Evolutionary conservation across 1,140 invertebrate genomes (phyloP).

Genomic region (Musca vetustissima): DNA sequence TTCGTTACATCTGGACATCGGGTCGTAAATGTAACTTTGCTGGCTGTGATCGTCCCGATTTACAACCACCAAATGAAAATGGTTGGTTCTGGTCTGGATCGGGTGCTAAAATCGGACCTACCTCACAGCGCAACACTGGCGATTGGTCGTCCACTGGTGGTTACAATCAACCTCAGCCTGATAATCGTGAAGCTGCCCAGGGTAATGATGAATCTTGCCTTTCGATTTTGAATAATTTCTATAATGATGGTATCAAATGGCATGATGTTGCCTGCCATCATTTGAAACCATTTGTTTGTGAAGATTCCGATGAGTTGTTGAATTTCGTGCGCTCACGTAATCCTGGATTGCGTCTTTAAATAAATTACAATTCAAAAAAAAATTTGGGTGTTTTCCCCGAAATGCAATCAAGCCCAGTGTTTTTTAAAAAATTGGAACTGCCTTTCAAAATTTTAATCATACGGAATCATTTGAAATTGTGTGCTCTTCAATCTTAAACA

Average conservation of each 20-base stretch:
- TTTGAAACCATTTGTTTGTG: constrained; percentile 89
- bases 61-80: constrained; percentile 85
- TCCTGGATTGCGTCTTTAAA: constrained; percentile 78
- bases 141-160: constrained; percentile 88
- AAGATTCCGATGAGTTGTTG: constrained; percentile 88
- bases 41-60: constrained; percentile 82
- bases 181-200: constrained; percentile 88
- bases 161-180: constrained; percentile 81
- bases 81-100: constrained; percentile 94
- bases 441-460: too few species aligned
- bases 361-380: constrained; percentile 7
- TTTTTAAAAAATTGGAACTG: too few species aligned
- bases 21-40: constrained; percentile 91
- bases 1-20: constrained; percentile 85
- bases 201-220: constrained; percentile 85
- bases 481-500: too few species aligned
- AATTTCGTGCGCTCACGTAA: constrained; percentile 87
- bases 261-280: constrained; percentile 91
- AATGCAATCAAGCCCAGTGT: background rate
- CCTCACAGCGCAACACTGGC: constrained; percentile 81
- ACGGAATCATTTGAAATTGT: too few species aligned
- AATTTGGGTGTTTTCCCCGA: background rate
- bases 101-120: constrained; percentile 84
- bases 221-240: constrained; percentile 89
- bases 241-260: constrained; percentile 88